A percentile compares a stretch with the other conserved stretches of the same genome.
Conservation (phyloP, 2,888 invertebrate species). For the Agrochola circellaris region DNA sequence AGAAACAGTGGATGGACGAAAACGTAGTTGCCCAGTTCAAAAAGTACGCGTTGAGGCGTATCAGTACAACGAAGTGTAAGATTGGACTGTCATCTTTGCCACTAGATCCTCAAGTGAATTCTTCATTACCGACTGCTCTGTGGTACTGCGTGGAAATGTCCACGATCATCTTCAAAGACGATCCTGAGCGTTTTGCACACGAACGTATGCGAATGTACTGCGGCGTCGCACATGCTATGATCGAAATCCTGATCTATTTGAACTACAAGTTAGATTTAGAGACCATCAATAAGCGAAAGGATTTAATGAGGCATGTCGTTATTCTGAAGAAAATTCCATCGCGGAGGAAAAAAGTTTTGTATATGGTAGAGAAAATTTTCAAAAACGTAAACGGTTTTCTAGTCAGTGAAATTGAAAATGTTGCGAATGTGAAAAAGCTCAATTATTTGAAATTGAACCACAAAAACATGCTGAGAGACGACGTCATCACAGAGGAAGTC, state of each 20-base stretch:
- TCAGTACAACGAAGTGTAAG: constrained; percentile 69
- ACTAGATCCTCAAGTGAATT: constrained; percentile 69
- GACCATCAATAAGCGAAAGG: constrained; percentile 54
- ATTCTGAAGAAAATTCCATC: constrained; percentile 30
- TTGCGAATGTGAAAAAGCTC: constrained; percentile 67
- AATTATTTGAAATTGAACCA: constrained; percentile 65
- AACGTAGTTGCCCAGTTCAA: constrained; percentile 74
- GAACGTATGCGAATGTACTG: constrained; percentile 71
- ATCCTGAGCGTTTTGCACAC: constrained; percentile 63
- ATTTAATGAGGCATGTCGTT: constrained; percentile 22
- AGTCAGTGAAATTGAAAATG: constrained; percentile 67
- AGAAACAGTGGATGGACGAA: constrained; percentile 77
- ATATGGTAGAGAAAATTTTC: constrained; percentile 67
- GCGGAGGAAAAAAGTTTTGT: constrained; percentile 20
- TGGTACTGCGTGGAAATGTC: constrained; percentile 77
- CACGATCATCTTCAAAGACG: constrained; percentile 72
- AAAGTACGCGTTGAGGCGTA: constrained; percentile 71
- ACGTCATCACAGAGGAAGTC: constrained; percentile 21
- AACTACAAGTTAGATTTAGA: constrained; percentile 69
- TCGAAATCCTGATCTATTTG: constrained; percentile 71
- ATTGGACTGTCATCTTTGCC: constrained; percentile 74
- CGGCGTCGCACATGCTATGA: constrained; percentile 69
- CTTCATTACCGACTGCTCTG: constrained; percentile 70
- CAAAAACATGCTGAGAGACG: constrained; percentile 23
- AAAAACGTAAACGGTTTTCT: constrained; percentile 70